These are phyloP conservation scores for Automeris io DNA, from an alignment of 2,888 invertebrate genomes.

Conservation along the genomic window DNA sequence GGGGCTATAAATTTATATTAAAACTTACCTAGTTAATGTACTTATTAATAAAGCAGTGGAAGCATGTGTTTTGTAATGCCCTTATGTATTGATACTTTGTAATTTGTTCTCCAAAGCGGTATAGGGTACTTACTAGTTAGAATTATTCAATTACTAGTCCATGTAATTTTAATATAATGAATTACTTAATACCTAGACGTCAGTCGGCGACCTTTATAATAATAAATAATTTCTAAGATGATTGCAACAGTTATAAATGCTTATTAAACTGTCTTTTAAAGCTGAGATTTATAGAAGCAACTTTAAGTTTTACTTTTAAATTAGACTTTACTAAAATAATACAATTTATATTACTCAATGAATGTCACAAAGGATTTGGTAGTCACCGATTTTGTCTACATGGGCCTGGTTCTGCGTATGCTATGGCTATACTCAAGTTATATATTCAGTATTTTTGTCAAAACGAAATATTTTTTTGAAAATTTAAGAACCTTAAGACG, in stretches of 20 bases:
- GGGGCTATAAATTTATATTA: slow-evolving; percentile 45
- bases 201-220: slow-evolving; percentile 39
- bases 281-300: no score
- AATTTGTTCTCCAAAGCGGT: slow-evolving; percentile 71
- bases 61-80: slow-evolving; percentile 48
- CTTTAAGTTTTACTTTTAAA: no score
- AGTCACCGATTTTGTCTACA: neutral
- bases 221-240: no score
- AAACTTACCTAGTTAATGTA: slow-evolving; percentile 49
- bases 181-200: slow-evolving; percentile 52
- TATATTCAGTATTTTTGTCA: no score
- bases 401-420: no score
- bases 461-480: no score
- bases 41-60: slow-evolving; percentile 47
- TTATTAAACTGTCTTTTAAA: no score
- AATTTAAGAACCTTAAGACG: no score
- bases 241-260: no score
- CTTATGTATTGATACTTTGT: slow-evolving; percentile 46
- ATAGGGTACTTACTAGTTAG: slow-evolving; percentile 76
- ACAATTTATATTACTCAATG: no score
- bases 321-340: no score
- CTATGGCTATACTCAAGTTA: no score
- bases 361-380: neutral
- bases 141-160: slow-evolving; percentile 76
- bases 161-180: slow-evolving; percentile 70